Evolutionary conservation across 2,888 invertebrate genomes (phyloP), one percentile per base, ranked within the genome.

Genomic region (Pediacus dermestoides): DNA sequence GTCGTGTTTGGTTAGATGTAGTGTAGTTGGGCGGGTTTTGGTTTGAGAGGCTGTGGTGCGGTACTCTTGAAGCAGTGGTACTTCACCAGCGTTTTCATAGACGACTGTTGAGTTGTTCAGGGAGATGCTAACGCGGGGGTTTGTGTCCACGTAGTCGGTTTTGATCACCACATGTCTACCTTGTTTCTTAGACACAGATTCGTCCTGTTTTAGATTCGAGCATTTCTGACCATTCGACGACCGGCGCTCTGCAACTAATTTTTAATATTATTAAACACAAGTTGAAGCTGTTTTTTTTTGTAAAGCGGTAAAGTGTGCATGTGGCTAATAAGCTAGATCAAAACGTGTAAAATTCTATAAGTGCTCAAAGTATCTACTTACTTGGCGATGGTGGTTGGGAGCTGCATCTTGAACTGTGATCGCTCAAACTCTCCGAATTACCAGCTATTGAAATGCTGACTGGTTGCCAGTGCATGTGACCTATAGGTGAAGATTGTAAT

Each of bases 401-500:
- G 34, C 62, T 65, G 44, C 62, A 61, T 39, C 57, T 57, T 2
- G 74, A 74, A 46, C 72, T 73, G 16, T 68, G 67, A 35, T 67
- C 67, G 46, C 73, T 73, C 14, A 63, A 60, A 14, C 63, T 64
- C 34, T 67, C 70, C 0, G 64, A 59, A 16, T 70, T 68, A 16
- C 72, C 72, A 31, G 64, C 65, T 4, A 73, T 60, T 7, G 62
- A 58, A 30, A 67, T 62, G 46, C 63, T 56, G 30, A 68, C 58
- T 6, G 75, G 74, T 30, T 73, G 70, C 75, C 76, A 76, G 42
- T 72, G 73, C 58, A 61, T 61, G 46, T 61, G 61, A 39, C 66
- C 67, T 26, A 74, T 60, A 8, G 75, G 75, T 30, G 73, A 75
- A 2, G 75, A 66, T 58, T 75, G 75, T 36, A 76, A 67, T 30